These are phyloP conservation scores for Actenoides hombroni DNA, from an alignment of 2,113 vertebrate genomes.

Conservation along the genomic window DNA sequence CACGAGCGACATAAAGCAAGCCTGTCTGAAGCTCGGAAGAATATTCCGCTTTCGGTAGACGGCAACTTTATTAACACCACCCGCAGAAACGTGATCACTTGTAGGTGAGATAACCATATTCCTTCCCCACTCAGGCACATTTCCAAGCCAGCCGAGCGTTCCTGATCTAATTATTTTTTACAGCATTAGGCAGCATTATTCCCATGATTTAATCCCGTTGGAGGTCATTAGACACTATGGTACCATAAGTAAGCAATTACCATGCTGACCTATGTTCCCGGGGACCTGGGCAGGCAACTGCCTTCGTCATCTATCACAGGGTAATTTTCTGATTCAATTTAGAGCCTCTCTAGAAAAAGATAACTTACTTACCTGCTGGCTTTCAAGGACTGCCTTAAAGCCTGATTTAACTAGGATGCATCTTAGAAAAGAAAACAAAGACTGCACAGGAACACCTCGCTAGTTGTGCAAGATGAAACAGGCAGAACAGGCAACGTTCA, in stretches of 20 bases:
- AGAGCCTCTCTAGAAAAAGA: not conserved
- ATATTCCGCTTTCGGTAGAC: not conserved
- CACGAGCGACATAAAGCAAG: not conserved
- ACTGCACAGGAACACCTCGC: rapidly evolving
- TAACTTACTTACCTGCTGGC: not conserved
- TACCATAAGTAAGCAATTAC: not conserved
- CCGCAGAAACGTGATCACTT: not conserved
- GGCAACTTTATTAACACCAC: not conserved
- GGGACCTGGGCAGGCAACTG: not conserved
- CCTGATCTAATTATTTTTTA: slow-evolving; percentile 15
- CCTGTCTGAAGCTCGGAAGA: rapidly evolving
- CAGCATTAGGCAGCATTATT: not conserved
- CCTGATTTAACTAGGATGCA: not conserved
- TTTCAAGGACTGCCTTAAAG: slow-evolving; percentile 20
- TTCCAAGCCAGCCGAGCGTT: not conserved
- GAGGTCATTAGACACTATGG: not conserved
- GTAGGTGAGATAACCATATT: not conserved
- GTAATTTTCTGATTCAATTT: slow-evolving; percentile 1
- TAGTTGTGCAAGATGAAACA: not conserved
- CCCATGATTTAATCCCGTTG: slow-evolving; percentile 27
- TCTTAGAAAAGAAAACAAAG: not conserved
- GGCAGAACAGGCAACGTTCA: not conserved
- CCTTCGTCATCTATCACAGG: not conserved
- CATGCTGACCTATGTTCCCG: not conserved
- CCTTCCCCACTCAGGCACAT: not conserved